A percentile compares a stretch with the other conserved stretches of the same genome.
phyloP scores from a whole-genome alignment of 2,113 vertebrate genomes.

The Euleptes europaea region DNA sequence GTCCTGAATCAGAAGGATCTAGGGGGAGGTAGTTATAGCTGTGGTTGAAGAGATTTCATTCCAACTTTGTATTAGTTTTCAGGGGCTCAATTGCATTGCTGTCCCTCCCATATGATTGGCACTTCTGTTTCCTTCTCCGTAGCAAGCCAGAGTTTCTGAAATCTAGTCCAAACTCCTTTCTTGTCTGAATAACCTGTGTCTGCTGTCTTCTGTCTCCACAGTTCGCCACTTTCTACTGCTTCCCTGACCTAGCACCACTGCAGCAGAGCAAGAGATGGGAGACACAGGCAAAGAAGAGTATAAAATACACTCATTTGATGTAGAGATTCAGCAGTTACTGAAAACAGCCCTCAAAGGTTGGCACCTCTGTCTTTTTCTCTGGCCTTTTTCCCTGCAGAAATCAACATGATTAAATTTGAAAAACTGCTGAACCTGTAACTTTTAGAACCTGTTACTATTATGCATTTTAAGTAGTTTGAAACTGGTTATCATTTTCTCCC shows the following conservation, averaged over 20 bases:
- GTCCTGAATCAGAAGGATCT: background rate
- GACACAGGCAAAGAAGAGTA: conserved; percentile 86
- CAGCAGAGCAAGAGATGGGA: conserved; percentile 79
- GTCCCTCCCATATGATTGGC: background rate
- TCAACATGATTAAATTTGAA: background rate
- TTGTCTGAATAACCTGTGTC: background rate
- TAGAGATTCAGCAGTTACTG: conserved; percentile 88
- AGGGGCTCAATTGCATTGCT: background rate
- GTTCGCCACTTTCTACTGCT: conserved; percentile 15
- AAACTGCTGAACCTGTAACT: background rate
- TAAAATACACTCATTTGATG: conserved; percentile 92
- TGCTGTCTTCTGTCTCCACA: conserved; percentile 40
- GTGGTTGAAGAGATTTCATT: conserved; percentile 17
- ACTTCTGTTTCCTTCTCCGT: background rate
- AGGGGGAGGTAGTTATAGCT: background rate
- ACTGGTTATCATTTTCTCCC: background rate
- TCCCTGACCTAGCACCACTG: background rate
- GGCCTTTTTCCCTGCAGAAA: background rate
- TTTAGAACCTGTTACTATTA: background rate
- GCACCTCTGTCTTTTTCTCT: background rate
- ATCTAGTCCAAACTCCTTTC: background rate
- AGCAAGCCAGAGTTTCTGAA: background rate
- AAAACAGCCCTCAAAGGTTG: conserved; percentile 96
- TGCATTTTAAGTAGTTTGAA: background rate
- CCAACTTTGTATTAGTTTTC: background rate